Evolutionary conservation across 2,797 vertebrate genomes (phyloP), one percentile per base, ranked within the genome.

Genomic region (Tauraco hartlaubi): DNA sequence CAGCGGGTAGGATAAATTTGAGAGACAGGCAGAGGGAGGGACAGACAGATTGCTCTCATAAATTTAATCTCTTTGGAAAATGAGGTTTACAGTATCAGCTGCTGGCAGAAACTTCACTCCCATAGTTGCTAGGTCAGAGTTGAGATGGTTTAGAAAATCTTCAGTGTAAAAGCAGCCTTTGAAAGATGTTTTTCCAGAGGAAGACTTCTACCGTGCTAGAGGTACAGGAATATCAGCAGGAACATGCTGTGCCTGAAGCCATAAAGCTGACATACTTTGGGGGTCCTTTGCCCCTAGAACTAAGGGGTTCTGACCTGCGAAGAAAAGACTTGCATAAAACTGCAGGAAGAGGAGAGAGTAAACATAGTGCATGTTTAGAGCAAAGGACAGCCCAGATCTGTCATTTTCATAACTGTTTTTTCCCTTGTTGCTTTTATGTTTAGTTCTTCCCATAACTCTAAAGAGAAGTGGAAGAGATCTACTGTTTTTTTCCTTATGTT

Each of bases 361-460:
- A 88, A 94, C 82, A 91, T 1, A 51, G 68, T 59, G 23, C 28
- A 35, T 56, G 52, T 84, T 88, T 79, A 78, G 67, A 93, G 80
- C 59, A 93, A 90, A 88, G 48, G 67, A 94, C 85, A 83, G 11
- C 51, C 49, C 35, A 35, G 43, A 86, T 62, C 28, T 69, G 35
- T 48, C 92, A 33, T 90, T 94, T 72, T 91, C 67, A 72, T 90
- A 94, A 89, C 76, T 69, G 64, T 51, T 78, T 88, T 80, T 63
- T 9, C 25, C 58, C 62, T 51, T 81, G 17, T 59, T 83, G 61
- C 18, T 63, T 58, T 77, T 71, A 39, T 92, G 49, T 92, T 96
- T 90, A 91, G 35, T 85, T 94, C 87, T 90, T 94, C 85, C 82
- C 83, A 66, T 72, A 89, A 43, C 37, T 81, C 35, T 41, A 37